Conservation (phyloP, 2,113 vertebrate species). For the Platanista minor region DNA sequence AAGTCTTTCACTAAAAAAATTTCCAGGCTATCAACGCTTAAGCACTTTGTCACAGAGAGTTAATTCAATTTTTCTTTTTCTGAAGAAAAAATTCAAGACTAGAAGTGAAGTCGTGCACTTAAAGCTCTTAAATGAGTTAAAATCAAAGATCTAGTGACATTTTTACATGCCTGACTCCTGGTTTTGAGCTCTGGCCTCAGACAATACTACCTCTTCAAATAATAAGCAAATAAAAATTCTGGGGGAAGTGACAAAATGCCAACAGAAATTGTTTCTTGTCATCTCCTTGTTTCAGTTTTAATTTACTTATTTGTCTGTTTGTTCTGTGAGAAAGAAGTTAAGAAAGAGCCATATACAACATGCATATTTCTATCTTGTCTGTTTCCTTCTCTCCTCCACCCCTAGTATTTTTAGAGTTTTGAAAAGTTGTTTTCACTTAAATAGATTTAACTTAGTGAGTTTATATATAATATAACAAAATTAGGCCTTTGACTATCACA, state of each 20-base stretch:
- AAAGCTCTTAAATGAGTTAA: neutral
- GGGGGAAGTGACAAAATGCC: conserved; percentile 9
- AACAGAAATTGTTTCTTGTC: neutral
- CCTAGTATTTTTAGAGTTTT: neutral
- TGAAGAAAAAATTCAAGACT: neutral
- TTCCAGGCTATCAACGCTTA: neutral
- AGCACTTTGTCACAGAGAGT: neutral
- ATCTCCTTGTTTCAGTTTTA: conserved; percentile 51
- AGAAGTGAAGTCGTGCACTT: neutral
- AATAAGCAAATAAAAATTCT: conserved; percentile 45
- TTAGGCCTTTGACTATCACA: no score
- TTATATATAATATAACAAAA: neutral
- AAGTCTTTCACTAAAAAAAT: neutral
- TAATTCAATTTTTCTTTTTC: neutral
- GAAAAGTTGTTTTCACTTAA: conserved; percentile 6
- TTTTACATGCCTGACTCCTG: neutral
- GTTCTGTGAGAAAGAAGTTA: neutral
- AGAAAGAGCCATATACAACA: neutral
- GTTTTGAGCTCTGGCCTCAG: neutral
- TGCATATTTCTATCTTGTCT: neutral
- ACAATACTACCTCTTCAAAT: conserved; percentile 28
- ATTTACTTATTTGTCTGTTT: conserved; percentile 51
- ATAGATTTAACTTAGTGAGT: neutral
- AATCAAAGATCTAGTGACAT: neutral
- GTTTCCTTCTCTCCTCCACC: neutral